These are phyloP conservation scores for Sarcophaga peregrina DNA, from an alignment of 1,140 invertebrate species.

Conservation along the genomic window DNA sequence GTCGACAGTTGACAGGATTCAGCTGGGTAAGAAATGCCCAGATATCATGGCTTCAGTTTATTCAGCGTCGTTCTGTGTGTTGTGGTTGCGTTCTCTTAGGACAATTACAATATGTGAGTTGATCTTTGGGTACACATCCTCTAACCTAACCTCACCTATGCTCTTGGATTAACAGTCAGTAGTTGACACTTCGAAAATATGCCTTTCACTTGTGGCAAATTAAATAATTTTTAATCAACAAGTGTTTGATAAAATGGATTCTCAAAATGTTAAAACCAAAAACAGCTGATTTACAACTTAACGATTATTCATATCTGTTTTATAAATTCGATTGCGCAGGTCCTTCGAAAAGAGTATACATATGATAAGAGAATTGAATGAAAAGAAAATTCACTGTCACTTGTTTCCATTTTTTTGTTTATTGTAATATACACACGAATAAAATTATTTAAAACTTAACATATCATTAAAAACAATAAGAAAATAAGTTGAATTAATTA, in stretches of 20 bases:
- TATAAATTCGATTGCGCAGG: not conserved
- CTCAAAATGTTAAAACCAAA: not conserved
- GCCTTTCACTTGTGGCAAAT: too few relatives aligned
- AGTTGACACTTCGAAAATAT: too few relatives aligned
- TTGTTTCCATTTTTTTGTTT: constrained; percentile 29
- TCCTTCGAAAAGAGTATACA: not conserved
- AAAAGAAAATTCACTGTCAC: not conserved
- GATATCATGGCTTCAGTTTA: too few relatives aligned
- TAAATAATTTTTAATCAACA: not conserved
- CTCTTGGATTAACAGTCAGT: too few relatives aligned
- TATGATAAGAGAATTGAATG: not conserved
- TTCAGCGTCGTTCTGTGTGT: too few relatives aligned
- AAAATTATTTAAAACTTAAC: not conserved
- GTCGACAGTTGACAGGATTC: too few relatives aligned
- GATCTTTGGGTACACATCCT: too few relatives aligned
- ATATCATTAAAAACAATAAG: not conserved
- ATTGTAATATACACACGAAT: constrained; percentile 31
- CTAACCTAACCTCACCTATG: too few relatives aligned
- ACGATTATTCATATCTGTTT: constrained; percentile 4
- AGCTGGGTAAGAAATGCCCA: too few relatives aligned
- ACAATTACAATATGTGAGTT: too few relatives aligned
- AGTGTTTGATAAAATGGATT: not conserved
- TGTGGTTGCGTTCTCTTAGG: too few relatives aligned
- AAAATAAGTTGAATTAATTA: not conserved
- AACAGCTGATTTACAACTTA: not conserved